phyloP scores from a whole-genome alignment of 35 echinoderm and acorn worm species.

The Apostichopus californicus region DNA sequence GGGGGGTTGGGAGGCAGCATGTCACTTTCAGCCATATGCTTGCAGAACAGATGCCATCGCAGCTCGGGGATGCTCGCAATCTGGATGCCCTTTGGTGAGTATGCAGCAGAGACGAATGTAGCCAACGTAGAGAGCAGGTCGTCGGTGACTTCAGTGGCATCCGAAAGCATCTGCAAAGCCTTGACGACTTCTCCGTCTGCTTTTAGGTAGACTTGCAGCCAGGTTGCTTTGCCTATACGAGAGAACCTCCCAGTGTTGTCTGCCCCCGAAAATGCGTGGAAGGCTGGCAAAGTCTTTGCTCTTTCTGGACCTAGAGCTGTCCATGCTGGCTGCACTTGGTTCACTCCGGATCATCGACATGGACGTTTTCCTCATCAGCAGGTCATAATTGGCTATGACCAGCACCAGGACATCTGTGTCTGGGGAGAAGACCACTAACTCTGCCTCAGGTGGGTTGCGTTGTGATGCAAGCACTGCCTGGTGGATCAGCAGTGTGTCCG shows the following conservation, averaged over 20 bases:
- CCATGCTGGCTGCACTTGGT: too few species aligned
- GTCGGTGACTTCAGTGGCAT: not conserved
- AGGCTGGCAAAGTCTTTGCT: not conserved
- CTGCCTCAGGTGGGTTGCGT: too few species aligned
- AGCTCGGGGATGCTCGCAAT: constrained; percentile 26
- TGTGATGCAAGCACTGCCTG: not conserved
- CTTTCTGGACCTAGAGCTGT: too few species aligned
- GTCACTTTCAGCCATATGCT: constrained; percentile 42
- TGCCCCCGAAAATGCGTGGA: constrained; percentile 36
- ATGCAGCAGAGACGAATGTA: constrained; percentile 3
- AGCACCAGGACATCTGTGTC: too few species aligned
- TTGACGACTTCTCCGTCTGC: not conserved
- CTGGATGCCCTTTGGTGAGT: not conserved
- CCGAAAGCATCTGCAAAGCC: not conserved
- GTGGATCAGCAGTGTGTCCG: too few species aligned
- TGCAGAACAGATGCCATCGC: constrained; percentile 41
- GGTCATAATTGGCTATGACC: too few species aligned
- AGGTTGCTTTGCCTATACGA: not conserved
- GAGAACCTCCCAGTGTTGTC: constrained; percentile 8
- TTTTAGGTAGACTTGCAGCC: not conserved
- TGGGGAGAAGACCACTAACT: too few species aligned
- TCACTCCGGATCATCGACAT: not conserved
- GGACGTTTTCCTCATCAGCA: too few species aligned
- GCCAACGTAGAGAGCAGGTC: constrained; percentile 27
- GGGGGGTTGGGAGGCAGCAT: not conserved